Evolutionary conservation across 30 jellyfish, hydroid and myxozoan species (phyloP).

Genomic region (Turritopsis rubra): DNA sequence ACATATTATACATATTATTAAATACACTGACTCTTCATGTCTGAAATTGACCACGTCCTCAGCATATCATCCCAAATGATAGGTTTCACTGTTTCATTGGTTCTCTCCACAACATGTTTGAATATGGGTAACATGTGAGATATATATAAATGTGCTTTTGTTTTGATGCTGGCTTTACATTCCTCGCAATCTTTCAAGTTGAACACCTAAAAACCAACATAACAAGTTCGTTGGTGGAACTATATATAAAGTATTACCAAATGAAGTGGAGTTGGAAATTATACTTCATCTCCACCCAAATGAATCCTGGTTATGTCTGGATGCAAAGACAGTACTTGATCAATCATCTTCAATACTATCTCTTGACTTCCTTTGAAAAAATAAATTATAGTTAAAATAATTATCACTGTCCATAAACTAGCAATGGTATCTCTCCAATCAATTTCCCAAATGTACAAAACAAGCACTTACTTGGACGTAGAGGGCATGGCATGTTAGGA

Average conservation of each 20-base stretch:
- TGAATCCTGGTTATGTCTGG: slow-evolving; percentile 46
- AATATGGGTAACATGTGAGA: slow-evolving; percentile 54
- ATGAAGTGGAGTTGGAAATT: background rate
- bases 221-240: background rate
- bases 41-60: slow-evolving; percentile 33
- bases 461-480: slow-evolving; percentile 15
- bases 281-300: slow-evolving; percentile 66
- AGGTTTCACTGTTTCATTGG: slow-evolving; percentile 29
- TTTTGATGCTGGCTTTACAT: slow-evolving; percentile 44
- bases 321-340: slow-evolving; percentile 43
- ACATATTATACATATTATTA: too few species aligned
- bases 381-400: too few species aligned
- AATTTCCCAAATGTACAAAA: background rate
- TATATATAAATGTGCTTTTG: slow-evolving; percentile 33
- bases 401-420: background rate
- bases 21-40: slow-evolving; percentile 29
- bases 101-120: slow-evolving; percentile 22
- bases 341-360: slow-evolving; percentile 35
- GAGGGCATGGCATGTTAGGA: slow-evolving; percentile 53
- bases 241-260: background rate
- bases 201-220: slow-evolving; percentile 15
- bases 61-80: slow-evolving; percentile 71
- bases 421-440: too few species aligned
- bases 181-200: slow-evolving; percentile 29
- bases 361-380: slow-evolving; percentile 18